These are phyloP conservation scores for Cyanoramphus novaezelandiae DNA, from an alignment of 2,113 vertebrate species.

Conservation along the genomic window DNA sequence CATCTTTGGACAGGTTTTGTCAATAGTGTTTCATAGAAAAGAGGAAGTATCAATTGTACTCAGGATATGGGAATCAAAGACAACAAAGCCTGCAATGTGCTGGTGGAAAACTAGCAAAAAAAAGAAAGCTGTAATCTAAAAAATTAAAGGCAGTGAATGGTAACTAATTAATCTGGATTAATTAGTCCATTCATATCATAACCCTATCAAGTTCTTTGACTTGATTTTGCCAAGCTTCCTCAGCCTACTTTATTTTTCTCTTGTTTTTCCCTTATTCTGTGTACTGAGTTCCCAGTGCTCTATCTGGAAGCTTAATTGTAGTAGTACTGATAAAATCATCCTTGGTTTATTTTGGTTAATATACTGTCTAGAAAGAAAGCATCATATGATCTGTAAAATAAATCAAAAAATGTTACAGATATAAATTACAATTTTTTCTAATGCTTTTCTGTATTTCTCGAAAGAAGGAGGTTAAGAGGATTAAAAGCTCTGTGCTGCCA, in stretches of 20 bases:
- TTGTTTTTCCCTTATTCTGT: not conserved
- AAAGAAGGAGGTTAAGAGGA: not conserved
- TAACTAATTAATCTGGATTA: not conserved
- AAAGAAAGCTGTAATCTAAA: not conserved
- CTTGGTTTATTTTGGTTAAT: not conserved
- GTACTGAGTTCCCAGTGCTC: not conserved
- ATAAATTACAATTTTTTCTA: not conserved
- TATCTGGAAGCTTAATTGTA: not conserved
- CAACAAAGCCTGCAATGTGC: not conserved
- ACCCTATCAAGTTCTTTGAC: not conserved
- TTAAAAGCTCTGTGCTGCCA: constrained; percentile 28
- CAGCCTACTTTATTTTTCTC: not conserved
- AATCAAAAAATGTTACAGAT: not conserved
- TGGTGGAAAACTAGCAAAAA: not conserved
- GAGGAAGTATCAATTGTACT: not conserved
- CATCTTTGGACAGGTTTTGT: not conserved
- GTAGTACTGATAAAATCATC: not conserved
- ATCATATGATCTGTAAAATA: not conserved
- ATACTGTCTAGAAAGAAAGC: not conserved
- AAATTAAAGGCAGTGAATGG: not conserved
- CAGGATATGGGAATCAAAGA: not conserved
- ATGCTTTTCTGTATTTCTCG: constrained; percentile 24
- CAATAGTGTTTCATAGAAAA: not conserved
- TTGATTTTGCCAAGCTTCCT: not conserved
- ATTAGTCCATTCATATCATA: not conserved